A percentile compares a stretch with the other conserved stretches of the same genome.
Conservation (phyloP, 2,113 vertebrate species). For the Brachionichthys hirsutus region DNA sequence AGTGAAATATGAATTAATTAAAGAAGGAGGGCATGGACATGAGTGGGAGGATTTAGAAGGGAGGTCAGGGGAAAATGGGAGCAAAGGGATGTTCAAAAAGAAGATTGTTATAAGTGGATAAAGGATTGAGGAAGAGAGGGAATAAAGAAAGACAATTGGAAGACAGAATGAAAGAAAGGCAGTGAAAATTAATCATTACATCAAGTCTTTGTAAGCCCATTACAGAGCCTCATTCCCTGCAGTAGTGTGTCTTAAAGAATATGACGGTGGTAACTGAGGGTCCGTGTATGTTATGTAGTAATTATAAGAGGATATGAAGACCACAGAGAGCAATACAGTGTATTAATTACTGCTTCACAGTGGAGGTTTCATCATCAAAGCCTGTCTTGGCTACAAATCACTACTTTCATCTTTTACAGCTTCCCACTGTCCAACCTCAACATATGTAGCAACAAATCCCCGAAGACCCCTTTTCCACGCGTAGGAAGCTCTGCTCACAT, state of each 20-base stretch:
- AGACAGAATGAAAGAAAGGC: slow-evolving; percentile 41
- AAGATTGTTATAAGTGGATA: slow-evolving; percentile 45
- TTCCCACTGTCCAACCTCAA: slow-evolving; percentile 31
- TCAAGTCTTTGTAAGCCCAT: slow-evolving; percentile 54
- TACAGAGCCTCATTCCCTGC: slow-evolving; percentile 46
- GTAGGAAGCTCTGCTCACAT: neutral
- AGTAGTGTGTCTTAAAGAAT: slow-evolving; percentile 56
- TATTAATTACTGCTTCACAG: slow-evolving; percentile 72
- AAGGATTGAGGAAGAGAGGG: slow-evolving; percentile 39
- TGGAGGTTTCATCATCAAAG: slow-evolving; percentile 79
- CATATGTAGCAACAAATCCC: slow-evolving; percentile 46
- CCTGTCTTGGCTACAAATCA: slow-evolving; percentile 64
- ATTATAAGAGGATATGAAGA: slow-evolving; percentile 71
- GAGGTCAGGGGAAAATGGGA: slow-evolving; percentile 46
- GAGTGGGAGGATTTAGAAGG: slow-evolving; percentile 40
- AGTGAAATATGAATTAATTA: slow-evolving; percentile 38
- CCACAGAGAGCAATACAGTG: slow-evolving; percentile 70
- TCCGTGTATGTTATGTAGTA: slow-evolving; percentile 63
- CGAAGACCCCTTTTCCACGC: slow-evolving; percentile 41
- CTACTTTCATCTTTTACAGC: slow-evolving; percentile 69
- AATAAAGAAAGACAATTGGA: slow-evolving; percentile 53
- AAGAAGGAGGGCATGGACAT: slow-evolving; percentile 22
- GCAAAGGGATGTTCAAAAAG: slow-evolving; percentile 48
- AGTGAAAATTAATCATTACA: slow-evolving; percentile 59
- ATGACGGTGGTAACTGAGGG: slow-evolving; percentile 51